Evolutionary conservation across 2,113 vertebrate genomes (phyloP), one percentile per base, ranked within the genome.

Genomic region (Lophochroa leadbeateri): DNA sequence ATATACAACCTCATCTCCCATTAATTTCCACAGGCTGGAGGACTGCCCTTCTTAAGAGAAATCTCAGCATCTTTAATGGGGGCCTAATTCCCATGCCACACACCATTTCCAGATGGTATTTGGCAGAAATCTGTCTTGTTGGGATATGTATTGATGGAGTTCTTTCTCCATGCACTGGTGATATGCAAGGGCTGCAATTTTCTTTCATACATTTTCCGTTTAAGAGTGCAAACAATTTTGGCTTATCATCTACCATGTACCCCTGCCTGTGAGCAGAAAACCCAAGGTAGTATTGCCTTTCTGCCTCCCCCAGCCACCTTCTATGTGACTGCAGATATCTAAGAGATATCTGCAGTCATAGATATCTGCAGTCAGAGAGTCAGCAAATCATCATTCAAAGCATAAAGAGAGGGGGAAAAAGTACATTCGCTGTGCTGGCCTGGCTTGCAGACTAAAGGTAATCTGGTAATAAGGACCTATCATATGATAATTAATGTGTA

Each of bases 361-460:
- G 39, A 39, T 39, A 39, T 39, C 39, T 39, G 39, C 39, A 39
- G 39, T 39, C 63, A 87, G 61, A 52, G 53, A 92, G 46, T 18
- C 79, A 93, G 67, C 18, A 90, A 91, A 89, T 87, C 78, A 52
- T 37, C 68, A 67, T 46, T 65, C 53, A 53, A 41, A 80, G 28
- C 63, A 67, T 18, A 43, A n/a, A 27, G 27, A 18, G 4, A 31
- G n/a, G 19, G 3, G 3, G 9, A 2, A 37, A 76, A 17, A 14
- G 9, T n/a, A 4, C 0, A 0, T 65, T 77, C 58, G 24, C 41
- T 17, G 11, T 0, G 2, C 70, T 75, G 41, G 46, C 21, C 46
- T 93, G 79, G 50, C 27, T 85, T 12, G 39, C 37, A 87, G 77
- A 78, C 50, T 91, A 46, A 94, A 93, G 33, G n/a, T 82, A 39